Evolutionary conservation across 1,140 invertebrate genomes (phyloP), one percentile per base, ranked within the genome.

Genomic region (Aphelinus atriplicis): DNA sequence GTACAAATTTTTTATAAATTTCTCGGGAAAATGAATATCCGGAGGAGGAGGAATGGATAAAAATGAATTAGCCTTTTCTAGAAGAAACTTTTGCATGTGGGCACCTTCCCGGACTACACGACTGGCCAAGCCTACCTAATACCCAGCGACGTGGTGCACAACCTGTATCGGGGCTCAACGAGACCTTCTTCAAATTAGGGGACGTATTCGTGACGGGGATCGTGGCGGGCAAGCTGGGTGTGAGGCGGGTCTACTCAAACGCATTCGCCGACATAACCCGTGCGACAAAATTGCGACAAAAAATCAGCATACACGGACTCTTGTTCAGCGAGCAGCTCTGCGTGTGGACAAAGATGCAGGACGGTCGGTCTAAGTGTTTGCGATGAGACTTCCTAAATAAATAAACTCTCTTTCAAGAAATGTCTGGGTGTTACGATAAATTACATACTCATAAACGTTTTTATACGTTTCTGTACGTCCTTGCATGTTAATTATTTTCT

Each of bases 201-300:
- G 95, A 97, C 86, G 96, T 97, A n/a, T 96, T 94, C 82, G 91
- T 94, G 51, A 97, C 95, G 47, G 96, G 96, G 42, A 94, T 97
- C 73, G 92, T 96, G 9, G 95, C 94, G 5, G 90, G 93, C 80
- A 89, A 90, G 67, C 80, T 95, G 5, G 90, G 90, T 51, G 90
- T 96, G 26, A 91, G 90, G 79, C 89, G 95, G 46, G 86, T 92
- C 10, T 93, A 95, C 85, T 93, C 92, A 10, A 92, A 92, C 56
- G 94, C 95, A 84, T 96, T 97, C 86, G 90, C 94, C 66, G 96
- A 96, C 84, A 92, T 93, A 73, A 90, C 81, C 91, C 93, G 3
- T 96, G 95, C 84, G n/a, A n/a, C n/a, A n/a, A 93, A 92, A 73
- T 90, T 96, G 71, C 93, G 94, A 82, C 92, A 92, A 76, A 91